Base-by-base conservation (phyloP, 2,888 invertebrate genomes). In the Lobophora halterata region DNA sequence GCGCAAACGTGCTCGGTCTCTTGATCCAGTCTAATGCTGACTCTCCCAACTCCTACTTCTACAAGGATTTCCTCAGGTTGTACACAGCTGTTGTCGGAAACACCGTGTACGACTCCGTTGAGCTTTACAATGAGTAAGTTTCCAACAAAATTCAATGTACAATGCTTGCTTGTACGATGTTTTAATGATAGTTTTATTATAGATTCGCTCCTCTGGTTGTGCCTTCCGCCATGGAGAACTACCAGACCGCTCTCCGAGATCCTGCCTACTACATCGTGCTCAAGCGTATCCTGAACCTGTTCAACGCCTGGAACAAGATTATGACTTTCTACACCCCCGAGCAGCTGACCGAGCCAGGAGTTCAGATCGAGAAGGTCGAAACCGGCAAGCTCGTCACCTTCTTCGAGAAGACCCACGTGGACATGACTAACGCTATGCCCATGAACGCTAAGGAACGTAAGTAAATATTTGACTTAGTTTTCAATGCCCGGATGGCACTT, bases 251-350 rank as follows among this genome's bases (percentile, higher is more conserved):
- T 4, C 76, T 92, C 10, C 89, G 92, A 30, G 93, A 93, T 59
- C 93, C 93, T 5, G 90, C 90, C 19, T 92, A 91, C 87, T 93
- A 91, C 78, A 89, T 90, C 66, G 85, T 93, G 38, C 89, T 82
- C 86, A 91, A 91, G 65, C 89, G 89, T 46, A 83, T 93, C 12
- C 27, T 82, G 37, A 69, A 81, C 26, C 73, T 92, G 32, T 92
- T 92, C 88, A 74, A 82, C 29, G 65, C 79, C 45, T 93, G 91
- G 88, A 89, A 91, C 55, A 61, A 87, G 47, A 72, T 88, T 28
- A 76, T 93, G 13, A 88, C 89, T 27, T 65, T 77, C 1, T 94
- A 95, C 88, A 91, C 88, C 31, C 81, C 77, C 40, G 89, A 91
- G 46, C 90, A 93, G 47, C 75, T 94, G 19, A 58, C 82, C 29